Evolutionary conservation across 2,797 vertebrate genomes (phyloP).

Genomic region (Salmo trutta): DNA sequence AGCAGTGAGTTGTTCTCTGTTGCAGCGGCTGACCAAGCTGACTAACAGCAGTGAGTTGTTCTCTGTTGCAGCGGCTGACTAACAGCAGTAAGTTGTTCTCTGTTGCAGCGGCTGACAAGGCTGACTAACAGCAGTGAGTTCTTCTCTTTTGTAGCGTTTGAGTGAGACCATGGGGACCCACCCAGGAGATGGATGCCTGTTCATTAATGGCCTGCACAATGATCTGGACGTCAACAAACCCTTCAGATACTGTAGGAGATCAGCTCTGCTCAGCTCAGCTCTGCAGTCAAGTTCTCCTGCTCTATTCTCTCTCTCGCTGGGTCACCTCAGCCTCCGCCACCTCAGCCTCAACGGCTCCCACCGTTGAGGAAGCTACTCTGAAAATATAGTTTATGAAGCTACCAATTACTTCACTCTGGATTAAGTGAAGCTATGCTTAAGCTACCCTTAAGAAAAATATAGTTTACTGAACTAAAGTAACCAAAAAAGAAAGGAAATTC

Average conservation of each 20-base stretch:
- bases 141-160: conserved; percentile 74
- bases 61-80: conserved; percentile 75
- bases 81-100: conserved; percentile 19
- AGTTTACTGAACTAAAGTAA: no score
- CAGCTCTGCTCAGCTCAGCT: conserved; percentile 29
- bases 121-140: background rate
- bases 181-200: conserved; percentile 87
- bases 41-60: no score
- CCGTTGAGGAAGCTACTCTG: no score
- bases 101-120: background rate
- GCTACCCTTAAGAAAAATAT: no score
- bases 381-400: no score
- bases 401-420: no score
- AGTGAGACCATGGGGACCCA: conserved; percentile 83
- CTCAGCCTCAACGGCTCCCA: background rate
- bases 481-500: no score
- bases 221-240: conserved; percentile 87
- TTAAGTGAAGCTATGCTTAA: no score
- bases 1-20: no score
- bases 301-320: conserved; percentile 25
- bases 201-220: conserved; percentile 90
- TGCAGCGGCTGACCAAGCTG: no score
- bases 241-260: conserved; percentile 84
- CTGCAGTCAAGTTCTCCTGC: conserved; percentile 5
- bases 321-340: conserved; percentile 5